These are phyloP conservation scores for Pristionchus arcanus DNA, from an alignment of 2,888 invertebrate species.

Conservation along the genomic window DNA sequence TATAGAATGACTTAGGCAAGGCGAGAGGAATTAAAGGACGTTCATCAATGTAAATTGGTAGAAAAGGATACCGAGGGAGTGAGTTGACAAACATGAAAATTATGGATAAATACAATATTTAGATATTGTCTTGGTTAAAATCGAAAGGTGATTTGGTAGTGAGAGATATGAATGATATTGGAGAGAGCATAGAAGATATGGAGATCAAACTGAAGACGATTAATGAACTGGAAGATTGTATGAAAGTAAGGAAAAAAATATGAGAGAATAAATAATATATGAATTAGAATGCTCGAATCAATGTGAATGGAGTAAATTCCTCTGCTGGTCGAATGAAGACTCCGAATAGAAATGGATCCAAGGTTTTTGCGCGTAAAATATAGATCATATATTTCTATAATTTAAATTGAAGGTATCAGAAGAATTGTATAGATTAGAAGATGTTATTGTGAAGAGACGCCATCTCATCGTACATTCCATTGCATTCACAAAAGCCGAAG, in stretches of 20 bases:
- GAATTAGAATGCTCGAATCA: constrained; percentile 22
- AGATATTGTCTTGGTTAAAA: constrained; percentile 38
- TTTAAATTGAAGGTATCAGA: constrained; percentile 33
- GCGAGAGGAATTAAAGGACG: constrained; percentile 94
- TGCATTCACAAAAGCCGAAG: constrained; percentile 37
- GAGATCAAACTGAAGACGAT: not conserved
- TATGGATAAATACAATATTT: not conserved
- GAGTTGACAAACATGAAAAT: not conserved
- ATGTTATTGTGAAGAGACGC: constrained; percentile 34
- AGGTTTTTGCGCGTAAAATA: not conserved
- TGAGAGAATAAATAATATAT: not conserved
- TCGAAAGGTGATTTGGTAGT: constrained; percentile 1
- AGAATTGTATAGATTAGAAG: constrained; percentile 13
- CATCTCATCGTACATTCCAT: constrained; percentile 27
- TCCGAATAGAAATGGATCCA: not conserved
- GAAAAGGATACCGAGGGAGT: constrained; percentile 92
- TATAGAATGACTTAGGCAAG: constrained; percentile 84
- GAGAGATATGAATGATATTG: constrained; percentile 43
- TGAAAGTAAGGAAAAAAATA: not conserved
- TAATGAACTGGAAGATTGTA: constrained; percentile 6
- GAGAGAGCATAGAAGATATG: constrained; percentile 35
- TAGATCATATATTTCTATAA: not conserved
- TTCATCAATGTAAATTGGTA: constrained; percentile 94
- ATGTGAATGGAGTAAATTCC: constrained; percentile 7
- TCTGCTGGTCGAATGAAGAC: constrained; percentile 14